Evolutionary conservation across 2,113 vertebrate species (phyloP).

Genomic region (Neogobius melanostomus): DNA sequence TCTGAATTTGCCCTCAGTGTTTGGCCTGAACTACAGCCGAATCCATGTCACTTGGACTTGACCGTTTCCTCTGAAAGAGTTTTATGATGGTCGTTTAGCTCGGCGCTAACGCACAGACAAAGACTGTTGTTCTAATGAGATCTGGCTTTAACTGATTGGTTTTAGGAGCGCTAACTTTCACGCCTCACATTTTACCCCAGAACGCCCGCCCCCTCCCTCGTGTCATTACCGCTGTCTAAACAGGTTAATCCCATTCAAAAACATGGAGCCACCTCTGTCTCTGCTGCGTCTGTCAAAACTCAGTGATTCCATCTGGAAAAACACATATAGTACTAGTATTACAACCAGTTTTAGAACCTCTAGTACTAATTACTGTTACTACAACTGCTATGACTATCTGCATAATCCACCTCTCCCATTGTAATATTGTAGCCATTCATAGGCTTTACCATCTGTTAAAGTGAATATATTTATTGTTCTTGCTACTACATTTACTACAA

Average conservation of each 20-base stretch:
- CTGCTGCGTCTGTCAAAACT: not conserved
- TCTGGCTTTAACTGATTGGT: not conserved
- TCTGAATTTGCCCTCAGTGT: not conserved
- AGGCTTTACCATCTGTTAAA: too few species aligned
- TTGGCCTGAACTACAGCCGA: not conserved
- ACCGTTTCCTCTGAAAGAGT: not conserved
- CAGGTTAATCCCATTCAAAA: not conserved
- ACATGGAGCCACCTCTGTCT: not conserved
- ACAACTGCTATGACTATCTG: too few species aligned
- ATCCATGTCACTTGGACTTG: not conserved
- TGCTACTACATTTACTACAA: too few species aligned
- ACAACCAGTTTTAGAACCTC: not conserved
- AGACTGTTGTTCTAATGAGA: slow-evolving; percentile 1
- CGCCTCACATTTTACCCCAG: not conserved
- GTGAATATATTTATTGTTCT: too few species aligned
- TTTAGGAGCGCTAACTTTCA: slow-evolving; percentile 6
- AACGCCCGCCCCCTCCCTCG: not conserved
- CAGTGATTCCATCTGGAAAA: not conserved
- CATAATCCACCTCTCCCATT: too few species aligned
- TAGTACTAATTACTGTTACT: too few species aligned
- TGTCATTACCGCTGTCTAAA: not conserved
- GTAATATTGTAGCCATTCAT: too few species aligned
- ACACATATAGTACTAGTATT: not conserved
- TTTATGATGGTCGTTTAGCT: not conserved
- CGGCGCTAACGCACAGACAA: slow-evolving; percentile 2